Conservation (phyloP, 2,797 vertebrate species). For the Prunella strophiata region DNA sequence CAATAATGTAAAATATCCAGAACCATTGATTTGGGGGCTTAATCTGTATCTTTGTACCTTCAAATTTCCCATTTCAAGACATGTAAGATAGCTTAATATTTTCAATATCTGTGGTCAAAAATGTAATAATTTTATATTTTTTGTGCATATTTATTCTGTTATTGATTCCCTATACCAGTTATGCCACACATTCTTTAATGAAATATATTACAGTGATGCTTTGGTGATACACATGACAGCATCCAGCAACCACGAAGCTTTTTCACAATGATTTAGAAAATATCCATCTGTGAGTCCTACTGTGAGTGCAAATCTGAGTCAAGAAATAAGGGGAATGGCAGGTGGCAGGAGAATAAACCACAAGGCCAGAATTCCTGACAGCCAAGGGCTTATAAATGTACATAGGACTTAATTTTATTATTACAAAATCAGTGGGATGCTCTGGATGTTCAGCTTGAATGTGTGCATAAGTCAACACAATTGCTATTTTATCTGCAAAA, state of each 20-base stretch:
- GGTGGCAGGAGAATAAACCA: not conserved
- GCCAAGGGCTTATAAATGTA: not conserved
- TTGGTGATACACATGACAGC: not conserved
- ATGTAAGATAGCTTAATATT: not conserved
- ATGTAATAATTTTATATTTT: not conserved
- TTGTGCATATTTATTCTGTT: not conserved
- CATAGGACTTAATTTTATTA: not conserved
- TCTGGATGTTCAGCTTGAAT: not conserved
- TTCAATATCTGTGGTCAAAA: not conserved
- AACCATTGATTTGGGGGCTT: not conserved
- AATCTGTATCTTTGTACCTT: not conserved
- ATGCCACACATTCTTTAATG: not conserved
- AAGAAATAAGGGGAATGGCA: not conserved
- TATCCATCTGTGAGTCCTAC: not conserved
- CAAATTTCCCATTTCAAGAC: not conserved
- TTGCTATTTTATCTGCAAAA: not conserved
- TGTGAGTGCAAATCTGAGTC: not conserved
- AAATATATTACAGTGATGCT: not conserved
- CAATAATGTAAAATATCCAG: not conserved
- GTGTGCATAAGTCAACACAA: not conserved
- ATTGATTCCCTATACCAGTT: not conserved
- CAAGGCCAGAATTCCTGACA: not conserved
- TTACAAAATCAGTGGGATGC: not conserved
- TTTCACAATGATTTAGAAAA: not conserved
- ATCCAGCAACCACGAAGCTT: not conserved